Conservation (phyloP, 2,888 invertebrate genomes). For the Rhogogaster chlorosoma region DNA sequence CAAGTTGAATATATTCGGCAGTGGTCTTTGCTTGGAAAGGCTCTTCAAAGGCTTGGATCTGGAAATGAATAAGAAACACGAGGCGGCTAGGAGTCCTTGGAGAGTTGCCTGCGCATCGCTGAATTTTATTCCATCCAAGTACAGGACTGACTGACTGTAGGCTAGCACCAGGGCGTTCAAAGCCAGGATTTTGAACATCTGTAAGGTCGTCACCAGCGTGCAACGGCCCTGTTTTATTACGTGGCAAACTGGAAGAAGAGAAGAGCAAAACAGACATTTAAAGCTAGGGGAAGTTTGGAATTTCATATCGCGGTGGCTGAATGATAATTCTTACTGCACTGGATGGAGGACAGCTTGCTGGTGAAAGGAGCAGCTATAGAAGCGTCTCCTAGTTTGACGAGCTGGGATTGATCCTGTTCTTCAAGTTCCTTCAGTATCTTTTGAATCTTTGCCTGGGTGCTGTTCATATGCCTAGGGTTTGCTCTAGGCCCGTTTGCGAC, state of each 20-base stretch:
- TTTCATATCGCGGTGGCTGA: neutral
- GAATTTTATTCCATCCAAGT: constrained; percentile 98
- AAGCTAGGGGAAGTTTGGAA: constrained; percentile 3
- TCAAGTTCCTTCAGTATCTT: constrained; percentile 91
- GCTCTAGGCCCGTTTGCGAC: constrained; percentile 63
- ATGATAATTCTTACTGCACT: constrained; percentile 87
- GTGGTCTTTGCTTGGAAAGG: constrained; percentile 94
- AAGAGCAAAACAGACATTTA: constrained; percentile 39
- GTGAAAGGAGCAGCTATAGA: constrained; percentile 99
- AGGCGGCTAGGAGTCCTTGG: constrained; percentile 96
- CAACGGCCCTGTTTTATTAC: constrained; percentile 99
- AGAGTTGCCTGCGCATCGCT: constrained; percentile 98
- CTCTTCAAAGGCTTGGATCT: constrained; percentile 97
- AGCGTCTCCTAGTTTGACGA: constrained; percentile 98
- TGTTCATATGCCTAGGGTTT: constrained; percentile 61
- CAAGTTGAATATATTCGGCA: constrained; percentile 98
- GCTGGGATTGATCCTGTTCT: constrained; percentile 90
- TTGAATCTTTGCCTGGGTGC: constrained; percentile 80
- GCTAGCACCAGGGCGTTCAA: constrained; percentile 98
- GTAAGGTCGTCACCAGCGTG: constrained; percentile 98
- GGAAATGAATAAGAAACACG: constrained; percentile 98
- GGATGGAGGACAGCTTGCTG: constrained; percentile 96
- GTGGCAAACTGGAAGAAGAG: constrained; percentile 89
- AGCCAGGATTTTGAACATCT: constrained; percentile 99
- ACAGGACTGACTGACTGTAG: constrained; percentile 98